Conservation (phyloP, 35 echinoderm and acorn worm species). For the Nesometra sesokonis region DNA sequence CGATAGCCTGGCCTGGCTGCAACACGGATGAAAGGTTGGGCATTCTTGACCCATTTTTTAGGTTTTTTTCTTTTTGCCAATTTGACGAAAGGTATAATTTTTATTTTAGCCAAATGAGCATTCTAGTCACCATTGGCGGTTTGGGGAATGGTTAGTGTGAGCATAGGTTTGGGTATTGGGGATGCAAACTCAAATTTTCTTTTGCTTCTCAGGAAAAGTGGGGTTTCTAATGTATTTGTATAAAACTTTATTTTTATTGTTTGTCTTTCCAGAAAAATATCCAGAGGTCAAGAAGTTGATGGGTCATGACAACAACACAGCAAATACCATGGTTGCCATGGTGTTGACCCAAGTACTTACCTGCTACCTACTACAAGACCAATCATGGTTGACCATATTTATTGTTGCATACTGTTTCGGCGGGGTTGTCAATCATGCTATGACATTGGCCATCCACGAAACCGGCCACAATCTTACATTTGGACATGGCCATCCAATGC, state of each 20-base stretch:
- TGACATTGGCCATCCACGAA: slow-evolving; percentile 5
- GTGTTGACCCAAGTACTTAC: not conserved
- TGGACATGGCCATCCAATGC: slow-evolving; percentile 8
- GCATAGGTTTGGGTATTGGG: too few relatives aligned
- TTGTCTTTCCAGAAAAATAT: slow-evolving; percentile 2
- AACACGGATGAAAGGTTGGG: too few relatives aligned
- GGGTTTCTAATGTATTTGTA: too few relatives aligned
- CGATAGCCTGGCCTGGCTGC: too few relatives aligned
- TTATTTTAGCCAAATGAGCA: too few relatives aligned
- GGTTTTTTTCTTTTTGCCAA: not conserved
- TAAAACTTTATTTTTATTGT: too few relatives aligned
- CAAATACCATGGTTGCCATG: not conserved
- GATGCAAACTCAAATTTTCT: too few relatives aligned
- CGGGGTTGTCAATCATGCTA: not conserved
- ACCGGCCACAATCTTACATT: not conserved
- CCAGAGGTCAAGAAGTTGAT: slow-evolving; percentile 9
- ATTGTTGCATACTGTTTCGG: slow-evolving; percentile 5
- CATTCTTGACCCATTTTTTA: too few relatives aligned
- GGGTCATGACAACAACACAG: not conserved
- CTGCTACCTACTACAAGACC: slow-evolving; percentile 1
- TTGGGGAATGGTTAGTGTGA: too few relatives aligned
- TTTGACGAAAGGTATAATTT: too few relatives aligned
- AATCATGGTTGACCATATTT: not conserved
- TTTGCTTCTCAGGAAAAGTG: too few relatives aligned
- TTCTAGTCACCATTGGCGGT: too few relatives aligned